phyloP scores from a whole-genome alignment of 2,113 vertebrate genomes.

The Rousettus leschenaultii region DNA sequence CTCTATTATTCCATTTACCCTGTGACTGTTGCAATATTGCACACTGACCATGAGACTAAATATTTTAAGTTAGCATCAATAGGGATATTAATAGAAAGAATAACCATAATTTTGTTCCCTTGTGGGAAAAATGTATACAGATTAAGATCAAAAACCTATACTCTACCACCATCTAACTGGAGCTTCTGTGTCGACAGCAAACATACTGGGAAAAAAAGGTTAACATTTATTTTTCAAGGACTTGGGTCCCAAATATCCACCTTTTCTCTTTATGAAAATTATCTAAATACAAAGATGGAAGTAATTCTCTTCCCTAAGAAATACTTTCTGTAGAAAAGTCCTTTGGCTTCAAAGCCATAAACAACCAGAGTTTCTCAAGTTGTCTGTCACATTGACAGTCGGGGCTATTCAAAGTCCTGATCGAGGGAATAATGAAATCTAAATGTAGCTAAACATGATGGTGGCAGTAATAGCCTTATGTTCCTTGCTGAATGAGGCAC shows the following conservation, averaged over 20 bases:
- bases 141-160: not conserved
- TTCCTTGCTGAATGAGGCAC: not conserved
- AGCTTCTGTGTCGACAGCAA: constrained; percentile 52
- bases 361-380: constrained; percentile 45
- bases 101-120: constrained; percentile 72
- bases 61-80: constrained; percentile 73
- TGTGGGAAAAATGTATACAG: constrained; percentile 38
- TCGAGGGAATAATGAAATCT: constrained; percentile 17
- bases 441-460: not conserved
- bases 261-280: constrained; percentile 73
- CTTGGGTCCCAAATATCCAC: constrained; percentile 39
- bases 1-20: constrained; percentile 15
- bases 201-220: constrained; percentile 42
- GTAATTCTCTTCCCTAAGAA: constrained; percentile 70
- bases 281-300: constrained; percentile 76
- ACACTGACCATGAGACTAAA: constrained; percentile 58
- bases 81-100: constrained; percentile 72
- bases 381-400: constrained; percentile 35
- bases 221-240: not conserved
- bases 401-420: constrained; percentile 25
- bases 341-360: constrained; percentile 30
- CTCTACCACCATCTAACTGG: not conserved
- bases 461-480: not conserved
- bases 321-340: constrained; percentile 53
- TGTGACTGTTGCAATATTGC: not conserved